Percentiles rank a stretch among this genome's conserved stretches.
Evolutionary conservation across 2,113 vertebrate genomes (phyloP).

Genomic region (Phoenicopterus ruber): DNA sequence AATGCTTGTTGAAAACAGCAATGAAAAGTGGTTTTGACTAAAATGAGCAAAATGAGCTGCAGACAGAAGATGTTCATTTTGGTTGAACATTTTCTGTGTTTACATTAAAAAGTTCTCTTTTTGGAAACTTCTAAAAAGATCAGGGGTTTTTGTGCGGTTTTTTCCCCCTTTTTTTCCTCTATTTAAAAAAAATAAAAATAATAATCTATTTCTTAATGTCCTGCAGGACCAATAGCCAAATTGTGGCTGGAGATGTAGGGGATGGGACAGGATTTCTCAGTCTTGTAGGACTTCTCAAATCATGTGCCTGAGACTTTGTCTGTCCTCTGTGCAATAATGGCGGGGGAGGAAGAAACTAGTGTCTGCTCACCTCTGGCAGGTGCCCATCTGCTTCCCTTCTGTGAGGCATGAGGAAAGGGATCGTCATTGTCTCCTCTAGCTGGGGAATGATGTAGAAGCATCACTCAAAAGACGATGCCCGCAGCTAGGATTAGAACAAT

Average conservation of each 20-base stretch:
- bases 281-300: not conserved
- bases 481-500: not conserved
- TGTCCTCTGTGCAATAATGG: not conserved
- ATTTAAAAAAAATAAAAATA: not conserved
- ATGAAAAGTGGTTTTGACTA: not conserved
- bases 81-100: not conserved
- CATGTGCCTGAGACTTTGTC: not conserved
- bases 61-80: not conserved
- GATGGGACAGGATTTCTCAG: not conserved
- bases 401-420: not conserved
- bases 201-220: not conserved
- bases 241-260: fast-evolving
- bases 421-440: not conserved
- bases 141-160: fast-evolving
- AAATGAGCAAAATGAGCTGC: not conserved
- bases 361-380: fast-evolving
- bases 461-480: not conserved
- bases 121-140: not conserved
- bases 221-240: not conserved
- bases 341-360: not conserved
- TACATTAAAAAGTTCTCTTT: not conserved
- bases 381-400: not conserved
- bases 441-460: not conserved
- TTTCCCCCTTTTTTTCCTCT: fast-evolving
- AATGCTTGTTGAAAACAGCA: not conserved